Percentiles rank a stretch among this genome's conserved stretches.
Evolutionary conservation across 2,888 invertebrate species (phyloP).

Genomic region (Dorcus parallelipipedus): DNA sequence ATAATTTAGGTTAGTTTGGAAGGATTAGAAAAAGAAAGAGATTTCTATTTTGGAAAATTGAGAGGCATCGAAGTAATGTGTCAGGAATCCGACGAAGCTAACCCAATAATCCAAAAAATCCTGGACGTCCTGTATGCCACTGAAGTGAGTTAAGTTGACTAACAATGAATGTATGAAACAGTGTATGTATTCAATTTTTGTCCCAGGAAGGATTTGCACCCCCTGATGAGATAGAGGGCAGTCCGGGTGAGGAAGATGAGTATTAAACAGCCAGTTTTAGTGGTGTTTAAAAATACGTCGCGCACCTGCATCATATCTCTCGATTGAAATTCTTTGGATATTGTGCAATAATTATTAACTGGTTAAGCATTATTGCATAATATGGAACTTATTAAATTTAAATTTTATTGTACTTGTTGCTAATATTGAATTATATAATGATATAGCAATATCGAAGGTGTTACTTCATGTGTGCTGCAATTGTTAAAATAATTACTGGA

Average conservation of each 20-base stretch:
- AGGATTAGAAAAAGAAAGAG: constrained; percentile 95
- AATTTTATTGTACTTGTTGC: constrained; percentile 21
- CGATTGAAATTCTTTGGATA: constrained; percentile 7
- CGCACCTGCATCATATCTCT: constrained; percentile 10
- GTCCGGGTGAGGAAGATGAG: constrained; percentile 71
- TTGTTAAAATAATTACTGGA: constrained; percentile 14
- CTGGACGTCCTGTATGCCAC: constrained; percentile 97
- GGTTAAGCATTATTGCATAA: constrained; percentile 19
- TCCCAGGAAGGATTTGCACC: constrained; percentile 93
- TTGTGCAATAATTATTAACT: constrained; percentile 17
- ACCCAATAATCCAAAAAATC: constrained; percentile 83
- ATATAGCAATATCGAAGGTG: constrained; percentile 9
- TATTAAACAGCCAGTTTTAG: constrained; percentile 50
- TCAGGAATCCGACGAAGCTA: constrained; percentile 86
- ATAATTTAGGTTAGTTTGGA: constrained; percentile 78
- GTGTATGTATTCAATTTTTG: constrained; percentile 33
- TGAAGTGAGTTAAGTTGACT: constrained; percentile 65
- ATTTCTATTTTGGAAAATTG: constrained; percentile 98
- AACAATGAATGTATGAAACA: constrained; percentile 3
- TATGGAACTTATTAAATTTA: constrained; percentile 17
- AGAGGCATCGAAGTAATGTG: constrained; percentile 98
- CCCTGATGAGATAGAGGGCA: constrained; percentile 81
- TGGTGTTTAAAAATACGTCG: constrained; percentile 9
- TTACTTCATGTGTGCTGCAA: constrained; percentile 15
- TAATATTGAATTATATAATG: constrained; percentile 15